Evolutionary conservation across 2,888 invertebrate species (phyloP), one percentile per base, ranked within the genome.

Genomic region (Aproaerema taeniolella): DNA sequence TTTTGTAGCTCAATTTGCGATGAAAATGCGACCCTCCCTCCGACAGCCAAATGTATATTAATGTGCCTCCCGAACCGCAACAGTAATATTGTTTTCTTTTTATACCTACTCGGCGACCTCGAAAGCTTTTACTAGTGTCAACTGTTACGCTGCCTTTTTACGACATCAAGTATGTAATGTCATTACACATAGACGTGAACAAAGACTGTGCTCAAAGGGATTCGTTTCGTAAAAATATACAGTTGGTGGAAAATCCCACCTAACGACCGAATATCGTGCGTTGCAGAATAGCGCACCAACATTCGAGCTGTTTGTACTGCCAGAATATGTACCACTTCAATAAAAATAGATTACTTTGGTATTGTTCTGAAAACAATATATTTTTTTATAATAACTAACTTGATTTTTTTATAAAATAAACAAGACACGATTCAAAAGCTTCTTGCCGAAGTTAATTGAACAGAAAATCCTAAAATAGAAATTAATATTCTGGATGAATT

Each of bases 61-160:
- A 82, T 82, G 80, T 74, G 70, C 62, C 67, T 59, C 67, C 70
- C 70, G 55, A 67, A 76, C 72, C 73, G 55, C 71, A 67, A 61
- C 58, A 65, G 71, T 78, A 75, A 80, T 81, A 80, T 75, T 74
- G 75, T 82, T 75, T 75, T 68, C 72, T 80, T 82, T 83, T 82
- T 82, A 78, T 71, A 59, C 50, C 58, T 20, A 20, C 52, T n/a
- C 49, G 51, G 52, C 62, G 67, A 67, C 71, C 71, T 71, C 70
- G 55, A 65, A 74, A 69, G 76, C 77, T 80, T 78, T 77, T 70
- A 74, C 73, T 74, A 62, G 67, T 70, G 75, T 73, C 72, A 77
- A 78, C 76, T 79, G 75, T 72, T 67, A 73, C 68, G 61, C 53
- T 65, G 62, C 56, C 53, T 57, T 67, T 78, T 80, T 78, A 77